Conservation (phyloP, 2,113 vertebrate species). For the Vanacampus margaritifer region DNA sequence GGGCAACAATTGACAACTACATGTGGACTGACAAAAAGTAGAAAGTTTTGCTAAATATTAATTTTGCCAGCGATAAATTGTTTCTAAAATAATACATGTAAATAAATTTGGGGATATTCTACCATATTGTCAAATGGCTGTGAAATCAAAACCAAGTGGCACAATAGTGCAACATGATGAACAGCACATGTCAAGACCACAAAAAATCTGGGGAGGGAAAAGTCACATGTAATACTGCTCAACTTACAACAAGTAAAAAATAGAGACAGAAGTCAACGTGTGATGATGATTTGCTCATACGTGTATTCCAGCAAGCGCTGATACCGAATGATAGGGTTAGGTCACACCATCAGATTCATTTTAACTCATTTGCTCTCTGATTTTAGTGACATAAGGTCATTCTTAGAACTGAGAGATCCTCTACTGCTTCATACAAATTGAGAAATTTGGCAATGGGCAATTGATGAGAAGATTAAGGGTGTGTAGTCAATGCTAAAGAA, state of each 20-base stretch:
- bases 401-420: conserved; percentile 10
- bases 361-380: conserved; percentile 26
- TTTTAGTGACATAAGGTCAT: conserved; percentile 25
- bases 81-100: no score
- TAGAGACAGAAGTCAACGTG: conserved; percentile 1
- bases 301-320: conserved; percentile 6
- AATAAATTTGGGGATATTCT: no score
- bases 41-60: no score
- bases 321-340: conserved; percentile 42
- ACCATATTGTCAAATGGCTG: neutral
- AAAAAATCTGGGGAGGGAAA: conserved; percentile 1
- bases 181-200: neutral
- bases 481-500: conserved; percentile 32
- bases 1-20: no score
- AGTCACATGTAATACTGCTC: neutral
- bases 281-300: conserved; percentile 16
- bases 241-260: conserved; percentile 1
- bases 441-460: conserved; percentile 9
- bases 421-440: conserved; percentile 3
- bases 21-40: no score
- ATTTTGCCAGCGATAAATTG: no score
- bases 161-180: neutral
- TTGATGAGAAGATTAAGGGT: conserved; percentile 51
- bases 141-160: neutral
- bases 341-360: conserved; percentile 33